Conservation (phyloP, 2,888 invertebrate species). For the Hipparchia sbordonii region DNA sequence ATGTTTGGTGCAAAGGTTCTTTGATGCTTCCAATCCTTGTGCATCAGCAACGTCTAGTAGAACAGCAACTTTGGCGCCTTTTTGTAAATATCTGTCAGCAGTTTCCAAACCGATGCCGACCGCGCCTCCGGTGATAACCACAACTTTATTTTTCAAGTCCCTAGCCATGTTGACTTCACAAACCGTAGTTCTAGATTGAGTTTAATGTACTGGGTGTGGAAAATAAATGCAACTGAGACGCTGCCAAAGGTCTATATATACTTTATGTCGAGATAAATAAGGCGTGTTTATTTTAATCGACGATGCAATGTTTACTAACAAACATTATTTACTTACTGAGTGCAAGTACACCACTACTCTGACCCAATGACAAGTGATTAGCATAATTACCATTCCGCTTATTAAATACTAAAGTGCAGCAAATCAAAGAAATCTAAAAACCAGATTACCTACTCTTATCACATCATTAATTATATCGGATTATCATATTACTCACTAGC, state of each 20-base stretch:
- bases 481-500: no score
- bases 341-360: neutral
- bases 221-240: slow-evolving; percentile 17
- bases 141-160: slow-evolving; percentile 45
- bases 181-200: slow-evolving; percentile 4
- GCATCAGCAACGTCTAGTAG: slow-evolving; percentile 55
- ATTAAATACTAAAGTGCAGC: no score
- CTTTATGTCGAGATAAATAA: slow-evolving; percentile 14
- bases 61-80: slow-evolving; percentile 54
- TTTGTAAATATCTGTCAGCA: slow-evolving; percentile 66
- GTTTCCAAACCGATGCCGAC: slow-evolving; percentile 77
- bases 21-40: slow-evolving; percentile 62
- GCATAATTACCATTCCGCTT: no score
- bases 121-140: slow-evolving; percentile 78
- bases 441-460: no score
- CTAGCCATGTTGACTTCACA: slow-evolving; percentile 34
- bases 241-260: slow-evolving; percentile 14
- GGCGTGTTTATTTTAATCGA: slow-evolving; percentile 15
- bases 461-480: no score
- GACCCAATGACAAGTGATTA: no score
- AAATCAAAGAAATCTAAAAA: no score
- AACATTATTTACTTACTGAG: slow-evolving; percentile 14
- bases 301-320: slow-evolving; percentile 10
- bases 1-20: slow-evolving; percentile 65
- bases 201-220: neutral